A percentile compares a stretch with the other conserved stretches of the same genome.
These are phyloP conservation scores for Xenentodon cancila DNA, from an alignment of 2,797 vertebrate species.

Conservation along the genomic window DNA sequence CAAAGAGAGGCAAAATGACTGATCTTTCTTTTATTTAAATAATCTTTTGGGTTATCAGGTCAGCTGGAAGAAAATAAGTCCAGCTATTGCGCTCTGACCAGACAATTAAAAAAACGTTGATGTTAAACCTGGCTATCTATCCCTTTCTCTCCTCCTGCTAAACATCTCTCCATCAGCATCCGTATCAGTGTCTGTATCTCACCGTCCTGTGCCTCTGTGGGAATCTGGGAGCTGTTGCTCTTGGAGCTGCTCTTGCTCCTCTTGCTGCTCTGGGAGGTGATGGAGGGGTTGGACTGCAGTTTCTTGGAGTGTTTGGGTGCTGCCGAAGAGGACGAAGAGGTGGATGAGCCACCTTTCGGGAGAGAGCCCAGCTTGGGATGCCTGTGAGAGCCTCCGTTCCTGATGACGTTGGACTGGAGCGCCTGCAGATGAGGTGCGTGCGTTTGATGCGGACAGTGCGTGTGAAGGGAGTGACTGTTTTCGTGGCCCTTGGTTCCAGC, in stretches of 20 bases:
- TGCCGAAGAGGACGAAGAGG: slow-evolving; percentile 78
- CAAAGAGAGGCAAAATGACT: too few species aligned
- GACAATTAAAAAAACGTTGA: too few species aligned
- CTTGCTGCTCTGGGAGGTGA: slow-evolving; percentile 93
- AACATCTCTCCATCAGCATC: too few species aligned
- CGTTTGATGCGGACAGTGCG: slow-evolving; percentile 67
- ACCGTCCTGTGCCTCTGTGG: slow-evolving; percentile 92
- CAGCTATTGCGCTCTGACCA: too few species aligned
- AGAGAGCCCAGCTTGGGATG: slow-evolving; percentile 76
- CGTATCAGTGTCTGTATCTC: slow-evolving; percentile 44
- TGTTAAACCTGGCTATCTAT: too few species aligned
- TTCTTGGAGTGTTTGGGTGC: slow-evolving; percentile 84
- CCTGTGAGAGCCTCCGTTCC: slow-evolving; percentile 70
- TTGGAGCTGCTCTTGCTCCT: slow-evolving; percentile 93
- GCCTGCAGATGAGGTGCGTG: slow-evolving; percentile 61
- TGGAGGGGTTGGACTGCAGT: slow-evolving; percentile 89
- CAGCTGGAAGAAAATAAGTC: too few species aligned
- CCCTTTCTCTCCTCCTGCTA: too few species aligned
- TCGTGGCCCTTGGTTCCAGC: slow-evolving; percentile 78
- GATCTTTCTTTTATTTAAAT: too few species aligned
- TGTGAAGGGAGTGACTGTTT: slow-evolving; percentile 57
- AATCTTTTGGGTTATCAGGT: too few species aligned
- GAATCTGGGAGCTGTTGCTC: slow-evolving; percentile 91
- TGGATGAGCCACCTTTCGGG: slow-evolving; percentile 76
- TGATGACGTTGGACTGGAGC: slow-evolving; percentile 73